Conservation (phyloP, 2,888 invertebrate genomes). For the Chrysomela aeneicollis region DNA sequence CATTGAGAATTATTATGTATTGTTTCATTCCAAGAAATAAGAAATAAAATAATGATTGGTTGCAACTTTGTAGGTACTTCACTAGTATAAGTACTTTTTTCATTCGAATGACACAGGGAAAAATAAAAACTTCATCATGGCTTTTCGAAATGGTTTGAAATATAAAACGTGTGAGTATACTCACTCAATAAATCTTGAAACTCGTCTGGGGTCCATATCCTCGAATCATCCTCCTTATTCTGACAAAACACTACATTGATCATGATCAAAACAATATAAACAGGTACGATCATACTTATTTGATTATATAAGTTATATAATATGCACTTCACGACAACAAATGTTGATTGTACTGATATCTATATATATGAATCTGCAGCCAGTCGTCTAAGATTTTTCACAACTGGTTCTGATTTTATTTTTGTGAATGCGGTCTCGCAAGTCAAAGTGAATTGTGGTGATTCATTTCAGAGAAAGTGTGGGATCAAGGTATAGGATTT, state of each 20-base stretch:
- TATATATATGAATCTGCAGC: too few relatives aligned
- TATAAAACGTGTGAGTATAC: neutral
- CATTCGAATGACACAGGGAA: neutral
- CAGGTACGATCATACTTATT: constrained; percentile 4
- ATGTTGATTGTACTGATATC: neutral
- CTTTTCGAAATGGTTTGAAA: neutral
- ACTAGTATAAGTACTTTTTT: too few relatives aligned
- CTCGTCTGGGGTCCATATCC: constrained; percentile 29
- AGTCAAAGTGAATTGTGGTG: neutral
- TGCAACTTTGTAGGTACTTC: too few relatives aligned
- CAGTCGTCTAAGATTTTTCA: neutral
- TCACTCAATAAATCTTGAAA: constrained; percentile 27
- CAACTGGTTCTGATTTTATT: constrained; percentile 11
- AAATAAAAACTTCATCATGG: neutral
- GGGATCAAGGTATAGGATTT: neutral
- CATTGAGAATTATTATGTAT: too few relatives aligned
- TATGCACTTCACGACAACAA: neutral
- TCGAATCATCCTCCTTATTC: constrained; percentile 8
- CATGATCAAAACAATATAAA: neutral
- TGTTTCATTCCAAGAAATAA: too few relatives aligned
- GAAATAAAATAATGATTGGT: too few relatives aligned
- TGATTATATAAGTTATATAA: too few relatives aligned
- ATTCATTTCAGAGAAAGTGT: constrained; percentile 14
- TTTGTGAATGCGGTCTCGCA: neutral
- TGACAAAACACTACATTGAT: constrained; percentile 3